Conservation (phyloP, 2,888 invertebrate species). For the Anaspis maculata region DNA sequence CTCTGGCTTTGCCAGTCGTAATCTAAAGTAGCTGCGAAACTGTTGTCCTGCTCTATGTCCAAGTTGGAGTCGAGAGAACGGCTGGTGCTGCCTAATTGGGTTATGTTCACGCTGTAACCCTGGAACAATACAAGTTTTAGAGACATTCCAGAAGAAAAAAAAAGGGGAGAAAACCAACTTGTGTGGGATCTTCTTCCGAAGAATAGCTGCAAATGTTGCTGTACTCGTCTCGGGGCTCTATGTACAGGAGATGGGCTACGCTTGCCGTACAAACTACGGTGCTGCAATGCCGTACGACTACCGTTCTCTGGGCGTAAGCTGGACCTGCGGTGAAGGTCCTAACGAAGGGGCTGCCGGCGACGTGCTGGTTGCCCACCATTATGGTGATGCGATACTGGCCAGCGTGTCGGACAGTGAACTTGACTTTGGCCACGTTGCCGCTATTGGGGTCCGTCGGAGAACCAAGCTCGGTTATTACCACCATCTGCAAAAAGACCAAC, state of each 20-base stretch:
- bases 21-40: conserved; percentile 51
- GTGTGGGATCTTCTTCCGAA: conserved; percentile 51
- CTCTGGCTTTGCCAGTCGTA: conserved; percentile 75
- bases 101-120: conserved; percentile 56
- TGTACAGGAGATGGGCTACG: conserved; percentile 65
- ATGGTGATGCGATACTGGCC: conserved; percentile 83
- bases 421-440: conserved; percentile 80
- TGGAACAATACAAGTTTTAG: no score
- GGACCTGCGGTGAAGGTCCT: conserved; percentile 76
- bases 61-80: conserved; percentile 34
- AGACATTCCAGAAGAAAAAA: background rate
- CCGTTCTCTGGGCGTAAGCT: conserved; percentile 74
- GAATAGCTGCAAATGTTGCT: conserved; percentile 72
- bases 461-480: conserved; percentile 80
- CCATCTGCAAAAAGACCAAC: no score
- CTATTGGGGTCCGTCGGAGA: conserved; percentile 77
- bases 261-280: conserved; percentile 78
- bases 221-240: conserved; percentile 88
- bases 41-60: conserved; percentile 45
- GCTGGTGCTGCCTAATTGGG: conserved; percentile 48
- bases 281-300: conserved; percentile 74
- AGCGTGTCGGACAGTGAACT: conserved; percentile 86
- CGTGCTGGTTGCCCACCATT: conserved; percentile 71
- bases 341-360: conserved; percentile 79
- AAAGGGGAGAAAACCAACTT: conserved; percentile 34